Evolutionary conservation across 2,888 invertebrate species (phyloP).

Genomic region (Buathra laborator): DNA sequence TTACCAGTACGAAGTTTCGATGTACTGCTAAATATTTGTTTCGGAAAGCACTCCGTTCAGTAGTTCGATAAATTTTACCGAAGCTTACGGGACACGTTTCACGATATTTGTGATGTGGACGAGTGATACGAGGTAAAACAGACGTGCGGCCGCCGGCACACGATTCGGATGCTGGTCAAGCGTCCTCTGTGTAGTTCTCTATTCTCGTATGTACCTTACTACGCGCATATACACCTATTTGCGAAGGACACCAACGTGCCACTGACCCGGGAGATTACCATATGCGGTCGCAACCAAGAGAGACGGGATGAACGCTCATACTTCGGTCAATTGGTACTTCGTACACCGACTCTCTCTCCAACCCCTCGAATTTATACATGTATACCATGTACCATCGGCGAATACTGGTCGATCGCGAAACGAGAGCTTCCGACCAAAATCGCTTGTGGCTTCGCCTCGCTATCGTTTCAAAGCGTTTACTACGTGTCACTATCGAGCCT

Average conservation of each 20-base stretch:
- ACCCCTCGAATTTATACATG: background rate
- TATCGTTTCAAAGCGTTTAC: slow-evolving; percentile 61
- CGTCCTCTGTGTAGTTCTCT: background rate
- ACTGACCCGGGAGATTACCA: slow-evolving; percentile 39
- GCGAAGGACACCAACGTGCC: slow-evolving; percentile 41
- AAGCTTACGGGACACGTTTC: background rate
- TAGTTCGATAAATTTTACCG: background rate
- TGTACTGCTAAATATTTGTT: background rate
- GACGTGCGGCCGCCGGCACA: background rate
- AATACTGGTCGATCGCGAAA: slow-evolving; percentile 63
- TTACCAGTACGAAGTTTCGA: background rate
- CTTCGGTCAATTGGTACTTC: slow-evolving; percentile 7
- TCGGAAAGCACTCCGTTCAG: background rate
- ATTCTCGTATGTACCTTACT: slow-evolving; percentile 22
- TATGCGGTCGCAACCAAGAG: slow-evolving; percentile 32
- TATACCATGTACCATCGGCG: background rate
- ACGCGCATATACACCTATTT: slow-evolving; percentile 16
- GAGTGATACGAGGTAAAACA: background rate
- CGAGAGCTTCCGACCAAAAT: slow-evolving; percentile 67
- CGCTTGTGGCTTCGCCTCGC: slow-evolving; percentile 54
- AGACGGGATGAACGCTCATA: background rate
- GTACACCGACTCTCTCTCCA: background rate
- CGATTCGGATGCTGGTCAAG: background rate
- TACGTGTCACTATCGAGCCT: background rate
- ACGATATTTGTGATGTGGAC: slow-evolving; percentile 8